phyloP scores from a whole-genome alignment of 1,140 invertebrate species.

The Drosophila chauvacae region DNA sequence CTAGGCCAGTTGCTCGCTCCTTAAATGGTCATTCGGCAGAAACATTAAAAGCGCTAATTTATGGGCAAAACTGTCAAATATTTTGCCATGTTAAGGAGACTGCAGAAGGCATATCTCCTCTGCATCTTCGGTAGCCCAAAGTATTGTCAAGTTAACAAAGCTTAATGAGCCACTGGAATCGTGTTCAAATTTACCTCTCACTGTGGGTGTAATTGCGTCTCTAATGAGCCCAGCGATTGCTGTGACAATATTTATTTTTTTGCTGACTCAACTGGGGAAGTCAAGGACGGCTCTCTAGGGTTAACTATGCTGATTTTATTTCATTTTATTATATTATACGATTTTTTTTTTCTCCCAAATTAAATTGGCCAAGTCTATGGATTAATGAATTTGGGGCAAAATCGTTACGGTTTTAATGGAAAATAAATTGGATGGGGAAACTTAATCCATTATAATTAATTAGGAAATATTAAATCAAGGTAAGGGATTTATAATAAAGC shows the following conservation, averaged over 20 bases:
- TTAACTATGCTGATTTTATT: conserved; percentile 28
- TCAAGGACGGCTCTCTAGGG: conserved; percentile 27
- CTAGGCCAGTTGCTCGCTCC: conserved; percentile 78
- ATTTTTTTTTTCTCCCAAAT: background rate
- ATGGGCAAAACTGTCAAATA: conserved; percentile 35
- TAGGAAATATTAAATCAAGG: conserved; percentile 10
- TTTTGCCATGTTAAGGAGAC: conserved; percentile 6
- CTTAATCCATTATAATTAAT: conserved; percentile 19
- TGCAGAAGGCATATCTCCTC: conserved; percentile 5
- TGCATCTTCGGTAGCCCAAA: conserved; percentile 37
- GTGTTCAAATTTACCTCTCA: conserved; percentile 28
- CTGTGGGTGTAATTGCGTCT: conserved; percentile 47
- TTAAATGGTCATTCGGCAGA: conserved; percentile 64
- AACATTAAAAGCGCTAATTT: conserved; percentile 54
- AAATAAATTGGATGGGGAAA: conserved; percentile 34
- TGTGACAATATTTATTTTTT: conserved; percentile 15
- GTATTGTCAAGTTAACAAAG: conserved; percentile 71
- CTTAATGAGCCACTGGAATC: conserved; percentile 57
- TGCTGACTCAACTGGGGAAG: conserved; percentile 19
- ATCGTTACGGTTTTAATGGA: conserved; percentile 38
- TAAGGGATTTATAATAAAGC: background rate
- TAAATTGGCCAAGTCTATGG: conserved; percentile 13
- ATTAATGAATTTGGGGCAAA: conserved; percentile 31
- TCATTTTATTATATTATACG: conserved; percentile 1
- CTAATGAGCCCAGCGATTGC: conserved; percentile 40